Percentiles rank a stretch among this genome's conserved stretches.
These are phyloP conservation scores for Meteorus colon DNA, from an alignment of 2,888 invertebrate species.

Conservation along the genomic window DNA sequence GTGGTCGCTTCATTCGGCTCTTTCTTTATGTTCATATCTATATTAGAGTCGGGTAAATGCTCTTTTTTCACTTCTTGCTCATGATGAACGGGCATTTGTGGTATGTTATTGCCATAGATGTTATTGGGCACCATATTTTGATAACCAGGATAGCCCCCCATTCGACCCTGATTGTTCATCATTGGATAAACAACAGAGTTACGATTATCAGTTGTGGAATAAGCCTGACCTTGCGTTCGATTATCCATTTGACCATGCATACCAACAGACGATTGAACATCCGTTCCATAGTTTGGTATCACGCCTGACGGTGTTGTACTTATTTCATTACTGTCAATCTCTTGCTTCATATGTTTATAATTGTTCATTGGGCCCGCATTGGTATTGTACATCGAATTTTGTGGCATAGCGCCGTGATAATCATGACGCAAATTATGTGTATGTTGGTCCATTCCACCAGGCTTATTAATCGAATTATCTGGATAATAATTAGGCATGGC, in stretches of 20 bases:
- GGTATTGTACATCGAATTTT: conserved; percentile 60
- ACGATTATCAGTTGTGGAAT: conserved; percentile 57
- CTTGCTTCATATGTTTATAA: conserved; percentile 60
- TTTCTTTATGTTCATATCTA: conserved; percentile 61
- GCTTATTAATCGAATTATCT: conserved; percentile 59
- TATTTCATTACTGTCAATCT: conserved; percentile 59
- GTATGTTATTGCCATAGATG: conserved; percentile 44
- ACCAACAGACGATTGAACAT: conserved; percentile 50
- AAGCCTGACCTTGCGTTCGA: conserved; percentile 52
- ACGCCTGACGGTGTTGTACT: conserved; percentile 48
- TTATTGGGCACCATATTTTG: conserved; percentile 45
- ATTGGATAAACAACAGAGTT: conserved; percentile 57
- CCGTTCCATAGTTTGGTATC: conserved; percentile 56
- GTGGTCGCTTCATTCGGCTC: conserved; percentile 56
- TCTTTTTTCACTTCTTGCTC: conserved; percentile 39
- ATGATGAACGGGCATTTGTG: conserved; percentile 44
- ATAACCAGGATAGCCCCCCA: conserved; percentile 56
- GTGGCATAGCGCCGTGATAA: conserved; percentile 60
- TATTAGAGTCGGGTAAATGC: conserved; percentile 28
- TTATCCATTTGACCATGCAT: conserved; percentile 57
- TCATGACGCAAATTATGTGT: conserved; percentile 54
- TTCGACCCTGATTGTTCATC: conserved; percentile 55
- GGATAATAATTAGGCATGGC: conserved; percentile 58
- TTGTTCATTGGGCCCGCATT: conserved; percentile 50
- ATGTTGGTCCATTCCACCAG: conserved; percentile 51